Conservation (phyloP, 2,888 invertebrate species). For the Podabrus alpinus region DNA sequence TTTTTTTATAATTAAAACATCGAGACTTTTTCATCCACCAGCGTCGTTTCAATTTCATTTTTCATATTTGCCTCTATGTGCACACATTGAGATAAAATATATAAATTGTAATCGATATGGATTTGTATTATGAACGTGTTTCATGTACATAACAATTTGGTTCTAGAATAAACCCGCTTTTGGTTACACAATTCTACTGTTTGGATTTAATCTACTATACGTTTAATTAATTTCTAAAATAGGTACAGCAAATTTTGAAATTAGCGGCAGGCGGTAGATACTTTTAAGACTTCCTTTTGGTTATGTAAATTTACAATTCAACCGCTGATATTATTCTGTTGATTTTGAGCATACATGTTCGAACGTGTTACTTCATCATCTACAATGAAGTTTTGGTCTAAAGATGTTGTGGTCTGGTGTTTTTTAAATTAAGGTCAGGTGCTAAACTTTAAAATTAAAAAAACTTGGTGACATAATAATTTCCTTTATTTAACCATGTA, state of each 20-base stretch:
- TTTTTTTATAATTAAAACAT: not conserved
- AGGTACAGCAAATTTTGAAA: not conserved
- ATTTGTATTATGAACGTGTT: not conserved
- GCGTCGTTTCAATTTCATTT: not conserved
- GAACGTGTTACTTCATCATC: too few relatives aligned
- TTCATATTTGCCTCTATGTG: not conserved
- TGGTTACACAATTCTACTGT: not conserved
- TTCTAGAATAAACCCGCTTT: not conserved
- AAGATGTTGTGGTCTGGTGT: too few relatives aligned
- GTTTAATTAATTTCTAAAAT: conserved; percentile 22
- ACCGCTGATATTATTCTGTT: not conserved
- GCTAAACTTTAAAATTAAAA: too few relatives aligned
- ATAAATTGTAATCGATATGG: not conserved
- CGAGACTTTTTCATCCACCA: not conserved
- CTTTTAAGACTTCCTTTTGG: not conserved
- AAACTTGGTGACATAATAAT: too few relatives aligned
- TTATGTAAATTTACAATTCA: not conserved
- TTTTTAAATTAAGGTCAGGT: too few relatives aligned
- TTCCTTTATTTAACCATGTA: too few relatives aligned
- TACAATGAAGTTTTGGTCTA: too few relatives aligned
- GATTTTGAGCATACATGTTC: not conserved
- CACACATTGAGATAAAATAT: not conserved
- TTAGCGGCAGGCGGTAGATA: not conserved
- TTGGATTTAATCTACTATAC: conserved; percentile 18
- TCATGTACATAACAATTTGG: not conserved